Conservation (phyloP, 2,888 invertebrate species). For the Exocentrus adspersus region DNA sequence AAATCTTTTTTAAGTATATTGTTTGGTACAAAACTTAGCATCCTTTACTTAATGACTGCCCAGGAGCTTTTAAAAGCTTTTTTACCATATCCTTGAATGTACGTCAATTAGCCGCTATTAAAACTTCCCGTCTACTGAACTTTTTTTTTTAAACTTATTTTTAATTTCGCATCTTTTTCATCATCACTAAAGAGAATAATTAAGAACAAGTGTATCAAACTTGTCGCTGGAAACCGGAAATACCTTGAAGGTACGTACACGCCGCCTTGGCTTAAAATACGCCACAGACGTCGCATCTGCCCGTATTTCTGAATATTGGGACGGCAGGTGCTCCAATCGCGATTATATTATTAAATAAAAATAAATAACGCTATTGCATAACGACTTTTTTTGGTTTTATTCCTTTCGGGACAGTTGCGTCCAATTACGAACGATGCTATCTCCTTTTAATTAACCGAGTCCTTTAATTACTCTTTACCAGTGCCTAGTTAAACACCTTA, state of each 20-base stretch:
- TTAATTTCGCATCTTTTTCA: no score
- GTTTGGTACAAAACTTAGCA: no score
- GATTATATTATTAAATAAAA: constrained; percentile 51
- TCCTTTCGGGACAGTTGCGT: constrained; percentile 35
- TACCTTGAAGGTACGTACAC: constrained; percentile 43
- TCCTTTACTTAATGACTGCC: no score
- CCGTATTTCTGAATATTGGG: constrained; percentile 55
- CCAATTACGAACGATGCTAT: constrained; percentile 35
- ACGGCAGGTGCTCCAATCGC: constrained; percentile 54
- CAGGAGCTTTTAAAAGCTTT: no score
- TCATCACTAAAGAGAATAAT: no score
- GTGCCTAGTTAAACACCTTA: no score
- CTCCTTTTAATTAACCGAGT: background rate
- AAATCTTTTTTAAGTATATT: no score
- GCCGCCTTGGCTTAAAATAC: constrained; percentile 40
- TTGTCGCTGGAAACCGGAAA: constrained; percentile 44
- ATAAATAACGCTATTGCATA: constrained; percentile 46
- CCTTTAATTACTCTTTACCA: background rate
- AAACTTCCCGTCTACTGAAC: no score
- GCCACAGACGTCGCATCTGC: constrained; percentile 50
- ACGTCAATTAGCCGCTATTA: no score
- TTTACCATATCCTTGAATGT: no score
- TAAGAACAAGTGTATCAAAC: constrained; percentile 5
- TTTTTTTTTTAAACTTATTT: no score
- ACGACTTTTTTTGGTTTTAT: constrained; percentile 37